A percentile compares a stretch with the other conserved stretches of the same genome.
These are phyloP conservation scores for Ophonus ardosiacus DNA, from an alignment of 2,888 invertebrate genomes.

Conservation along the genomic window DNA sequence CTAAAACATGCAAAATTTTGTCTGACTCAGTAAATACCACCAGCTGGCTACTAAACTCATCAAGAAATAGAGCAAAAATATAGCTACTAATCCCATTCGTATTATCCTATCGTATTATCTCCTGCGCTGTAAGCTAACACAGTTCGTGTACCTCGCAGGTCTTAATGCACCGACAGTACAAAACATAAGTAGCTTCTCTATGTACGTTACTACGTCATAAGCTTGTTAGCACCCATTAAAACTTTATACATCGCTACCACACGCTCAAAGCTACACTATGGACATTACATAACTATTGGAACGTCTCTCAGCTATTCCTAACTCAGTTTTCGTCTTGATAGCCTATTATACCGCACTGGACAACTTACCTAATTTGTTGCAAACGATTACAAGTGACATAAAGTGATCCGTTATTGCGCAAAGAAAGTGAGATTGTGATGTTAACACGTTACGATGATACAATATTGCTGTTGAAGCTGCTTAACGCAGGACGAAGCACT, in stretches of 20 bases:
- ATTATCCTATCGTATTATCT: too few species aligned
- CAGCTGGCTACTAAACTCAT: too few species aligned
- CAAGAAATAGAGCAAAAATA: too few species aligned
- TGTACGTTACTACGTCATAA: slow-evolving; percentile 28
- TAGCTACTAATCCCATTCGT: too few species aligned
- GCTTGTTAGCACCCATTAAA: slow-evolving; percentile 31
- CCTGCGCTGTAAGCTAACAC: too few species aligned
- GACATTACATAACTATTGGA: slow-evolving; percentile 24
- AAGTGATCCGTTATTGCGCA: slow-evolving; percentile 14
- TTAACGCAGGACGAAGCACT: neutral
- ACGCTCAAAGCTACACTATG: slow-evolving; percentile 21
- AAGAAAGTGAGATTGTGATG: neutral
- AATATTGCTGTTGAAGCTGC: too few species aligned
- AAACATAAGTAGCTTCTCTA: slow-evolving; percentile 23
- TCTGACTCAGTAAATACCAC: too few species aligned
- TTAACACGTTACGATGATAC: slow-evolving; percentile 1
- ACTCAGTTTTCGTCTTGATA: slow-evolving; percentile 6
- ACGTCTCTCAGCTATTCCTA: slow-evolving; percentile 12
- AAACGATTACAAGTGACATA: slow-evolving; percentile 22
- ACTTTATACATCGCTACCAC: neutral
- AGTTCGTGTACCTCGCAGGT: too few species aligned
- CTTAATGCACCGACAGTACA: neutral
- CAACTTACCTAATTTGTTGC: slow-evolving; percentile 33
- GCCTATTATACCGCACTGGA: slow-evolving; percentile 19
- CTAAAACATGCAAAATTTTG: too few species aligned